A percentile compares a stretch with the other conserved stretches of the same genome.
Evolutionary conservation across 2,797 vertebrate species (phyloP).

Genomic region (Sebastolobus alascanus): DNA sequence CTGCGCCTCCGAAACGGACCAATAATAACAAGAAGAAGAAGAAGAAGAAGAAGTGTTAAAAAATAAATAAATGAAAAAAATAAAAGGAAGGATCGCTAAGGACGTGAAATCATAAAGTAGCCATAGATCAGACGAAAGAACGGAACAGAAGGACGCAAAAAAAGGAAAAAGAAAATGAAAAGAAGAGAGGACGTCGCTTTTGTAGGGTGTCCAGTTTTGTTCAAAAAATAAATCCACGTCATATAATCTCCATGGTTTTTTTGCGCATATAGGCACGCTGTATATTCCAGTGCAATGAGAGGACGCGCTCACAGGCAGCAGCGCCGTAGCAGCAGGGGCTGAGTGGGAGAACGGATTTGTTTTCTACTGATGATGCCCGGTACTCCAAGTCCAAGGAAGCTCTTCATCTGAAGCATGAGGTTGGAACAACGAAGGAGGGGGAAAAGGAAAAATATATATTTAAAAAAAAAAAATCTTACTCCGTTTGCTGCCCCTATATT

Average conservation of each 20-base stretch:
- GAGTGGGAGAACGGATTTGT: conserved; percentile 51
- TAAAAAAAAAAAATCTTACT: conserved; percentile 39
- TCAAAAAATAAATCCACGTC: conserved; percentile 84
- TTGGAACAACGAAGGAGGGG: conserved; percentile 12
- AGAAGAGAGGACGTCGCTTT: conserved; percentile 29
- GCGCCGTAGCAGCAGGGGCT: conserved; percentile 65
- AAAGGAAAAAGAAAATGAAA: conserved; percentile 15
- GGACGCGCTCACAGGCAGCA: conserved; percentile 72
- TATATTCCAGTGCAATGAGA: conserved; percentile 83
- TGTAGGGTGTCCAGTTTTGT: conserved; percentile 78
- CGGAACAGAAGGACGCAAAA: conserved; percentile 41
- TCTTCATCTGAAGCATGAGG: conserved; percentile 72
- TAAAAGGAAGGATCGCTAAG: conserved; percentile 20
- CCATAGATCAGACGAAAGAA: conserved; percentile 53
- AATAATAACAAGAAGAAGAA: conserved; percentile 20
- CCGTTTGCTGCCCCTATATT: conserved; percentile 28
- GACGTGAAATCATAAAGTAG: conserved; percentile 68
- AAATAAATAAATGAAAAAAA: conserved; percentile 41
- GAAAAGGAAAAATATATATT: background rate
- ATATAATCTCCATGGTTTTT: conserved; percentile 82
- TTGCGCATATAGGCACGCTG: conserved; percentile 70
- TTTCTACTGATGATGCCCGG: conserved; percentile 66
- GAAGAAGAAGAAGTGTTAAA: background rate
- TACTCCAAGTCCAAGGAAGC: conserved; percentile 79
- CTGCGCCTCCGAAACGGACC: conserved; percentile 64